A percentile compares a stretch with the other conserved stretches of the same genome.
These are phyloP conservation scores for Trichonephila clavipes DNA, from an alignment of 1,140 invertebrate genomes.

Conservation along the genomic window DNA sequence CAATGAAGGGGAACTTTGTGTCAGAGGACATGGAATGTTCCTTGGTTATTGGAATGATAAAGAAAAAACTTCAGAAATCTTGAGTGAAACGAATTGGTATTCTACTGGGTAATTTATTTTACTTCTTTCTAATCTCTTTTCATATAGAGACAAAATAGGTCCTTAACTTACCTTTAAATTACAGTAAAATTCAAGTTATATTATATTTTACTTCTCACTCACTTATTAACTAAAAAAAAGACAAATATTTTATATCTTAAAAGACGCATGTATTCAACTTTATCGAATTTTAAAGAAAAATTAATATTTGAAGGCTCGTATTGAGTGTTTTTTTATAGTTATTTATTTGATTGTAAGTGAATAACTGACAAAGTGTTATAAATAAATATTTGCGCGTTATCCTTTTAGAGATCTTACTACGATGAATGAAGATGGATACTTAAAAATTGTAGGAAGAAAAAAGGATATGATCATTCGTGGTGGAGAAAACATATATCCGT, in stretches of 20 bases:
- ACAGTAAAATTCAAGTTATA: too few relatives aligned
- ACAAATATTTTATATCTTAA: too few relatives aligned
- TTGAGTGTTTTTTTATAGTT: too few relatives aligned
- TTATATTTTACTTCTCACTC: too few relatives aligned
- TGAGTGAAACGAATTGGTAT: constrained; percentile 90
- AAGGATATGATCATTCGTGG: constrained; percentile 96
- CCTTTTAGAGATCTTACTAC: constrained; percentile 88
- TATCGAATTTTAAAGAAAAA: too few relatives aligned
- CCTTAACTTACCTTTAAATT: too few relatives aligned
- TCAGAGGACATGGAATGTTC: constrained; percentile 91
- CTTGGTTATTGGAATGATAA: constrained; percentile 92
- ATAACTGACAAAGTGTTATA: too few relatives aligned
- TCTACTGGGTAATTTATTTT: constrained; percentile 88
- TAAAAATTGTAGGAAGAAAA: constrained; percentile 89
- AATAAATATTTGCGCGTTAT: not conserved
- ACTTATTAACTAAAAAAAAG: too few relatives aligned
- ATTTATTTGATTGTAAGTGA: too few relatives aligned
- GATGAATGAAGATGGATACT: constrained; percentile 89
- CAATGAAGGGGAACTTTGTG: constrained; percentile 89
- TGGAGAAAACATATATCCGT: constrained; percentile 94
- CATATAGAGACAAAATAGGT: too few relatives aligned
- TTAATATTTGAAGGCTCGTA: too few relatives aligned
- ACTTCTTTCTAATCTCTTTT: not conserved
- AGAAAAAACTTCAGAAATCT: constrained; percentile 88
- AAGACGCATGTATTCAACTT: too few relatives aligned